Base-by-base conservation (phyloP, 2,888 invertebrate species). In the Ectemnius cavifrons region DNA sequence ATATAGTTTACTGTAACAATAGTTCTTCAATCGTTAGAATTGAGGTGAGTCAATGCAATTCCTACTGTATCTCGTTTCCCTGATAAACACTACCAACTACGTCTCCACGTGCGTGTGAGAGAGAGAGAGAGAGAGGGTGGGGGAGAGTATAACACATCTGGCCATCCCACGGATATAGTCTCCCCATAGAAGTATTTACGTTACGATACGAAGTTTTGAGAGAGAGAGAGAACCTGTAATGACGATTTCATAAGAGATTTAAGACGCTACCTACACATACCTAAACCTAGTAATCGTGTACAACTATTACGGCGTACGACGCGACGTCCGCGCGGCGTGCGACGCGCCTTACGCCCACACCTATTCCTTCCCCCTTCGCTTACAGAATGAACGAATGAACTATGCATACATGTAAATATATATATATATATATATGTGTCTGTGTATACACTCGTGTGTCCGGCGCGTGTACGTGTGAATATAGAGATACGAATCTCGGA, bases 21-120 rank as follows among this genome's bases (percentile, higher is more conserved):
- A 81, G 71, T 83, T 78, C 73, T 78, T 37, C 37, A 37, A 37
- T 37, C 37, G 80, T 83, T 84, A 82, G 80, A 83, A 78, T 82
- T 73, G 80, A 88, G 85, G 85, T 85, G 85, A 87, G 84, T 87
- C 84, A 84, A 87, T 87, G 83, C 87, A 89, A 89, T 90, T 89
- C 86, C 87, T 88, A 86, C 84, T 75, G 66, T 37, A 37, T 37
- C 37, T 37, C 37, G 5, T 37, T 87, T 85, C 84, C 87, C 86
- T 86, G 85, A 86, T 85, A 37, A 37, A 37, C 78, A 80, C 83
- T 83, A 82, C 76, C 72, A 70, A 71, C 84, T 84, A 86, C 79
- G 80, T 80, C 82, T 83, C 81, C 85, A 81, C 77, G 78, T 82
- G 80, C 80, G 37, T 37, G 37, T 37, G 37, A 37, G 37, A 37